A percentile compares a stretch with the other conserved stretches of the same genome.
These are phyloP conservation scores for Watsonalla cultraria DNA, from an alignment of 2,888 invertebrate species.

Conservation along the genomic window DNA sequence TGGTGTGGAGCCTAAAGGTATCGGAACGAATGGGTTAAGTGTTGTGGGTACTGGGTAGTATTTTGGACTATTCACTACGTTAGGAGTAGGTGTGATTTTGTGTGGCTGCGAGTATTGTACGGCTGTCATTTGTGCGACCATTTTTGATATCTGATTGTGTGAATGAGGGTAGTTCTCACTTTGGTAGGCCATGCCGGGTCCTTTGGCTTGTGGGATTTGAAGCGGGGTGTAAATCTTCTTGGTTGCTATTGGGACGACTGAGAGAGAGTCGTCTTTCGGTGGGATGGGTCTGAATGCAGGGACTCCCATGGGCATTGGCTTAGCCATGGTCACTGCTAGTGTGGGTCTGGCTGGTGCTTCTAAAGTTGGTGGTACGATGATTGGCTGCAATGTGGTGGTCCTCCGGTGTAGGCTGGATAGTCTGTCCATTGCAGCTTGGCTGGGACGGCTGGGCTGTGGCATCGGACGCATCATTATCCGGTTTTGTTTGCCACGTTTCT, in stretches of 20 bases:
- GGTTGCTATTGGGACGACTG: conserved; percentile 68
- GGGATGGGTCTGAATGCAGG: conserved; percentile 90
- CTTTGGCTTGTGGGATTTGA: conserved; percentile 56
- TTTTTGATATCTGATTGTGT: conserved; percentile 65
- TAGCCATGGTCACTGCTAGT: conserved; percentile 66
- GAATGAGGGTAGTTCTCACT: conserved; percentile 66
- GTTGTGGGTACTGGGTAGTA: conserved; percentile 75
- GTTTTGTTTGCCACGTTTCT: conserved; percentile 74
- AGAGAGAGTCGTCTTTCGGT: conserved; percentile 77
- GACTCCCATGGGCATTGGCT: conserved; percentile 79
- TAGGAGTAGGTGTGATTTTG: conserved; percentile 56
- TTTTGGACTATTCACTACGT: conserved; percentile 47
- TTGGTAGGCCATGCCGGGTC: conserved; percentile 58
- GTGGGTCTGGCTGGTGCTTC: conserved; percentile 37
- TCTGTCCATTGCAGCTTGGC: conserved; percentile 62
- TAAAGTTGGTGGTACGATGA: conserved; percentile 48
- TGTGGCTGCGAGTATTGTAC: conserved; percentile 48
- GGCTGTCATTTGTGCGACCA: conserved; percentile 71
- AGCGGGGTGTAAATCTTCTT: conserved; percentile 56
- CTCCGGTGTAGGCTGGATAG: conserved; percentile 52
- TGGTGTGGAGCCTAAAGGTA: conserved; percentile 53
- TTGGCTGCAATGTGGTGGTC: conserved; percentile 61
- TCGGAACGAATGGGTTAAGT: conserved; percentile 74
- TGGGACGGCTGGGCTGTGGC: conserved; percentile 51
- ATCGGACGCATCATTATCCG: conserved; percentile 68